Conservation (phyloP, 2,113 vertebrate genomes). For the Apteryx mantelli region DNA sequence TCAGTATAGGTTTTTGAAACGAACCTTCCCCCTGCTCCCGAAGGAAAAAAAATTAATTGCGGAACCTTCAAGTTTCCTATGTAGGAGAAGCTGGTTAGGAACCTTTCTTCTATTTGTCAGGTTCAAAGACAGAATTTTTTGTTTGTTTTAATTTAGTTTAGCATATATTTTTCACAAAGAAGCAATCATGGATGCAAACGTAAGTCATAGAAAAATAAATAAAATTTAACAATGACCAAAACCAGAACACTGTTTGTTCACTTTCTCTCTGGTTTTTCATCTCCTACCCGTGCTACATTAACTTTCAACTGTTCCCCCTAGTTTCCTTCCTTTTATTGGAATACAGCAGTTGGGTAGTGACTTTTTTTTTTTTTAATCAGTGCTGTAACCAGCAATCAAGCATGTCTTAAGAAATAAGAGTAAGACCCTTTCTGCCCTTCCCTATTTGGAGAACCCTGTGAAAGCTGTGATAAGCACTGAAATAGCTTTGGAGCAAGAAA, state of each 20-base stretch:
- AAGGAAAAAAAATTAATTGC: background rate
- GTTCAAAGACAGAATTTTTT: background rate
- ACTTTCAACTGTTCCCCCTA: background rate
- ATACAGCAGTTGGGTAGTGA: background rate
- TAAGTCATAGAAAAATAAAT: background rate
- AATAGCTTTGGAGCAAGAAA: background rate
- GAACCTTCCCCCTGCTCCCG: background rate
- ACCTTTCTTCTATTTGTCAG: background rate
- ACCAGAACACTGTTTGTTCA: background rate
- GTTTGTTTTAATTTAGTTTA: background rate
- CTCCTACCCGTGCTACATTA: background rate
- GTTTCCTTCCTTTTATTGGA: constrained; percentile 28
- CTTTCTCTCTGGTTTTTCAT: background rate
- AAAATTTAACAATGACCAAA: background rate
- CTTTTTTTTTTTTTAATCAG: background rate
- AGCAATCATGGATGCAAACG: background rate
- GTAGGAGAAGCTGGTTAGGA: background rate
- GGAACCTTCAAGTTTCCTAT: background rate
- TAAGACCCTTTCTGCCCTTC: background rate
- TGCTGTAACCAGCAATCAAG: background rate
- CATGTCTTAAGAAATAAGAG: background rate
- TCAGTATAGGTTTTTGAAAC: background rate
- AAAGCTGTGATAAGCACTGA: background rate
- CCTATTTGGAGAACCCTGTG: background rate
- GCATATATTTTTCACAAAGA: background rate